phyloP scores from a whole-genome alignment of 2,797 vertebrate species.

The Pogoniulus pusillus region DNA sequence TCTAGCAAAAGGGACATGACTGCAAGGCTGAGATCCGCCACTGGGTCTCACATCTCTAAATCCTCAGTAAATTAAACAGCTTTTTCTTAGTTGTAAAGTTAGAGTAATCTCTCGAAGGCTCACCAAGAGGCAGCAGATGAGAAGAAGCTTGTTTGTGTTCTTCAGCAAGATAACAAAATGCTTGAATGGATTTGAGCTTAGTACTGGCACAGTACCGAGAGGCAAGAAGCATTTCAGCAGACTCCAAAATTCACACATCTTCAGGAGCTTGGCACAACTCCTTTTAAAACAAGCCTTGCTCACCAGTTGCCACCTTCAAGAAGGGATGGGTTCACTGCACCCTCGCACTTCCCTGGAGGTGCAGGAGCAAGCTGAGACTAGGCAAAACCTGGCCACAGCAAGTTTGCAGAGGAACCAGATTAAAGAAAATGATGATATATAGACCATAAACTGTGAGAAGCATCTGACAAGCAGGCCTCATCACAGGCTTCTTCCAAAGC shows the following conservation, averaged over 20 bases:
- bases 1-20: background rate
- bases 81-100: background rate
- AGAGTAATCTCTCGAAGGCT: background rate
- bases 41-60: background rate
- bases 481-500: background rate
- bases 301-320: background rate
- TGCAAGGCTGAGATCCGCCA: background rate
- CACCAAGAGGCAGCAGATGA: background rate
- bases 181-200: background rate
- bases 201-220: background rate
- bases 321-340: background rate
- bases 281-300: background rate
- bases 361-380: background rate
- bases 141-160: background rate
- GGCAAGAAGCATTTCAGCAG: slow-evolving; percentile 4
- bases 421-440: background rate
- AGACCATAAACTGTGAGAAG: background rate
- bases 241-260: background rate
- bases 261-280: background rate
- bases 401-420: slow-evolving; percentile 16
- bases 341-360: background rate
- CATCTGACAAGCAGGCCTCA: background rate
- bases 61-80: background rate
- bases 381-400: background rate
- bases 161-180: background rate